phyloP scores from a whole-genome alignment of 2,113 vertebrate species.

The Stigmatopora nigra region DNA sequence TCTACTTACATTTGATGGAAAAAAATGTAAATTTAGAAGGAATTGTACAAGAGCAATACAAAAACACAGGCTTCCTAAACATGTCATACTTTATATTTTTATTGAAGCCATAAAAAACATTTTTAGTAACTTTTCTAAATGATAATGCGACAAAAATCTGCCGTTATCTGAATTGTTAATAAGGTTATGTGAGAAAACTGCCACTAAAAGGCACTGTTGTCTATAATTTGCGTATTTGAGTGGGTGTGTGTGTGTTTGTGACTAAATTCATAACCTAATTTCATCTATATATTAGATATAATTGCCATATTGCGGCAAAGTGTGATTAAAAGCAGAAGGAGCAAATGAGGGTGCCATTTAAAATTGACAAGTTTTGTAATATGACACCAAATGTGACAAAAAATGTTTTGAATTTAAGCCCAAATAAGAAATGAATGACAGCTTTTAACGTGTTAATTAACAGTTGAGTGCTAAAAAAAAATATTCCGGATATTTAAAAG shows the following conservation, averaged over 20 bases:
- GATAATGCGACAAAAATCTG: neutral
- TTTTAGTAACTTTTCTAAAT: neutral
- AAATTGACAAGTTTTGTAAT: neutral
- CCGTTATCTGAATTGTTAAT: neutral
- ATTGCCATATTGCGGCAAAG: neutral
- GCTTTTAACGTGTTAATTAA: neutral
- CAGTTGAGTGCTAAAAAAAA: neutral
- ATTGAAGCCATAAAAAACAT: neutral
- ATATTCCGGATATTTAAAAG: neutral
- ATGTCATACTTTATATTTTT: neutral
- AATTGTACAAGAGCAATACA: neutral
- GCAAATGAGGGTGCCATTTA: neutral
- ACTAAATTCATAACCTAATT: neutral
- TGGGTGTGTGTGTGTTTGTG: neutral
- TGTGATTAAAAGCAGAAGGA: neutral
- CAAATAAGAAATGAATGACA: neutral
- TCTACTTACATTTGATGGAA: neutral
- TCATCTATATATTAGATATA: neutral
- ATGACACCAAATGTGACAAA: neutral
- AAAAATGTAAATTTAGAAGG: neutral
- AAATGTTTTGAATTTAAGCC: neutral
- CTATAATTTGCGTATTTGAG: slow-evolving; percentile 15
- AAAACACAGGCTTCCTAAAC: neutral
- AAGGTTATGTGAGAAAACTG: neutral
- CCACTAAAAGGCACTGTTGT: slow-evolving; percentile 64